Evolutionary conservation across 1,140 invertebrate species (phyloP).

Genomic region (Branchinecta lynchi): DNA sequence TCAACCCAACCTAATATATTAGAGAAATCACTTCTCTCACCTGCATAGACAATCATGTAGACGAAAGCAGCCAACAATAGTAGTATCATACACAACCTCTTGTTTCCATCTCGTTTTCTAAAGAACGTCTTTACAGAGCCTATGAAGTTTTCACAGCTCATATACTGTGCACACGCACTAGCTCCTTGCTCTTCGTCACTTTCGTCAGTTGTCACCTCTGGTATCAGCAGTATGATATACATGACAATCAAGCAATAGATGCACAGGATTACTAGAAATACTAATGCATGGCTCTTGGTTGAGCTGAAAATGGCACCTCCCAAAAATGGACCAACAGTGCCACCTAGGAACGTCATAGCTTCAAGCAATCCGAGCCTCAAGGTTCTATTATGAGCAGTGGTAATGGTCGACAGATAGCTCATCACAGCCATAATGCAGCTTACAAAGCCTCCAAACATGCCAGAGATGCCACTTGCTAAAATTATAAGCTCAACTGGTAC

Average conservation of each 20-base stretch:
- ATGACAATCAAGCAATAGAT: slow-evolving; percentile 28
- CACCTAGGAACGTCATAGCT: slow-evolving; percentile 35
- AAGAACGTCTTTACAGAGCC: slow-evolving; percentile 29
- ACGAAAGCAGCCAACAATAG: slow-evolving; percentile 27
- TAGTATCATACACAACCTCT: slow-evolving; percentile 27
- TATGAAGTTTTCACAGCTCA: slow-evolving; percentile 26
- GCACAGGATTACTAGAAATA: slow-evolving; percentile 29
- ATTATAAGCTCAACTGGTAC: slow-evolving; percentile 29
- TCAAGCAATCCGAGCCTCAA: slow-evolving; percentile 34
- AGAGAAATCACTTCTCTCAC: slow-evolving; percentile 21
- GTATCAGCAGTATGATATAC: slow-evolving; percentile 31
- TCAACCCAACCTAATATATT: too few species aligned
- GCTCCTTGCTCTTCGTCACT: slow-evolving; percentile 14
- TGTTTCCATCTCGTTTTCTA: slow-evolving; percentile 27
- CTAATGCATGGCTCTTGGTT: slow-evolving; percentile 28
- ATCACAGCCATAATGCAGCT: slow-evolving; percentile 30
- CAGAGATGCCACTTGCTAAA: slow-evolving; percentile 31
- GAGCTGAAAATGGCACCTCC: slow-evolving; percentile 31
- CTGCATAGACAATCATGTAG: slow-evolving; percentile 28
- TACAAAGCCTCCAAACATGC: slow-evolving; percentile 33
- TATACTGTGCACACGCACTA: slow-evolving; percentile 21
- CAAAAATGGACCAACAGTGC: slow-evolving; percentile 32
- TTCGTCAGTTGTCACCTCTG: slow-evolving; percentile 22
- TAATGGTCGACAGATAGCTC: slow-evolving; percentile 34
- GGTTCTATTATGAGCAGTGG: slow-evolving; percentile 28